Percentiles rank a stretch among this genome's conserved stretches.
Conservation (phyloP, 2,888 invertebrate genomes). For the Latheticus oryzae region DNA sequence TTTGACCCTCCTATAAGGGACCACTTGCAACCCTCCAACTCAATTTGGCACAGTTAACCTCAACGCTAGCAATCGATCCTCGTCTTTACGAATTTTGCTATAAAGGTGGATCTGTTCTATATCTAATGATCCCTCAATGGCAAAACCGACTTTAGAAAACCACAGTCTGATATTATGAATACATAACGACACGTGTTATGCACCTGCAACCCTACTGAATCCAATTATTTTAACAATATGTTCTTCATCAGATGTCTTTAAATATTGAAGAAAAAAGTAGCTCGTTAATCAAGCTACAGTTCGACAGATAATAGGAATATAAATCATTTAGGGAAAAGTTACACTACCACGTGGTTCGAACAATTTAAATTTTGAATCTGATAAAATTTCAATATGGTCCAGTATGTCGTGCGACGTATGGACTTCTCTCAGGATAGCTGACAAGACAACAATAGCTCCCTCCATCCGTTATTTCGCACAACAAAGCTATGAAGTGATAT, state of each 20-base stretch:
- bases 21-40: conserved; percentile 56
- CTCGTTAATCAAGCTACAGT: conserved; percentile 20
- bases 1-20: conserved; percentile 57
- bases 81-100: conserved; percentile 44
- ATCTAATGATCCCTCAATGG: conserved; percentile 54
- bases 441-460: conserved; percentile 62
- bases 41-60: conserved; percentile 62
- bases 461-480: conserved; percentile 62
- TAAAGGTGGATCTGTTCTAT: conserved; percentile 42
- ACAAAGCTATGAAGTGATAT: conserved; percentile 64
- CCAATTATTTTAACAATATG: conserved; percentile 22
- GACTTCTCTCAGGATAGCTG: conserved; percentile 52
- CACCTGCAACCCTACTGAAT: conserved; percentile 36
- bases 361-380: conserved; percentile 55
- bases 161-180: conserved; percentile 58
- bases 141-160: conserved; percentile 56
- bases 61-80: conserved; percentile 45
- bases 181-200: conserved; percentile 56
- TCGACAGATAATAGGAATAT: conserved; percentile 21
- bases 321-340: too few species aligned
- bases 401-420: conserved; percentile 49
- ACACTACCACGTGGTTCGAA: conserved; percentile 33
- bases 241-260: conserved; percentile 15
- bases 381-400: conserved; percentile 60
- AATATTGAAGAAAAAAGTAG: conserved; percentile 2